These are phyloP conservation scores for Pyrgus malvae DNA, from an alignment of 2,888 invertebrate genomes.

Conservation along the genomic window DNA sequence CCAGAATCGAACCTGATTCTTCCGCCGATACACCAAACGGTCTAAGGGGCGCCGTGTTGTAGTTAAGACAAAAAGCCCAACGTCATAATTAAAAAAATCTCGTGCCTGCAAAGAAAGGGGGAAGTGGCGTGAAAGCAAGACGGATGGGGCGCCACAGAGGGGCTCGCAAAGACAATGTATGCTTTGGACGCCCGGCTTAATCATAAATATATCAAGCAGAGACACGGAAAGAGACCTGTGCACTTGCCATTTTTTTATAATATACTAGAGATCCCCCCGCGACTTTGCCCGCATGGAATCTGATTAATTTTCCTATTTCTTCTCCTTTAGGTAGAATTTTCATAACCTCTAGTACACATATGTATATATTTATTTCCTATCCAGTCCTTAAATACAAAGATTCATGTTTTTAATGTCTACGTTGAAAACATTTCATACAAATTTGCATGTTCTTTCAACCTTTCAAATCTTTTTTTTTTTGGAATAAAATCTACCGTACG, in stretches of 20 bases:
- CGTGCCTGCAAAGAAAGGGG: constrained; percentile 78
- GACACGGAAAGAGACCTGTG: constrained; percentile 48
- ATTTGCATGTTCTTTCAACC: too few relatives aligned
- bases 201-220: constrained; percentile 80
- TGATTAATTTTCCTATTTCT: too few relatives aligned
- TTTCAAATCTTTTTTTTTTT: too few relatives aligned
- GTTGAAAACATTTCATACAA: too few relatives aligned
- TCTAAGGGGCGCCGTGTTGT: constrained; percentile 42
- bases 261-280: too few relatives aligned
- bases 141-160: constrained; percentile 76
- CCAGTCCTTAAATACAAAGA: too few relatives aligned
- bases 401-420: too few relatives aligned
- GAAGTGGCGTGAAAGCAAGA: constrained; percentile 76
- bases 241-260: constrained; percentile 34
- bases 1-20: constrained; percentile 40
- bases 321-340: too few relatives aligned
- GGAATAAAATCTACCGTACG: too few relatives aligned
- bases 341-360: too few relatives aligned
- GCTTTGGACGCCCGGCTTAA: constrained; percentile 75
- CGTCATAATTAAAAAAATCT: constrained; percentile 82
- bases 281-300: too few relatives aligned
- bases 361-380: too few relatives aligned
- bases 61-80: constrained; percentile 75
- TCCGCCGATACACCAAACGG: constrained; percentile 20
- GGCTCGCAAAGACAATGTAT: constrained; percentile 73